Evolutionary conservation across 2,888 invertebrate genomes (phyloP).

Genomic region (Synanthedon andrenaeformis): DNA sequence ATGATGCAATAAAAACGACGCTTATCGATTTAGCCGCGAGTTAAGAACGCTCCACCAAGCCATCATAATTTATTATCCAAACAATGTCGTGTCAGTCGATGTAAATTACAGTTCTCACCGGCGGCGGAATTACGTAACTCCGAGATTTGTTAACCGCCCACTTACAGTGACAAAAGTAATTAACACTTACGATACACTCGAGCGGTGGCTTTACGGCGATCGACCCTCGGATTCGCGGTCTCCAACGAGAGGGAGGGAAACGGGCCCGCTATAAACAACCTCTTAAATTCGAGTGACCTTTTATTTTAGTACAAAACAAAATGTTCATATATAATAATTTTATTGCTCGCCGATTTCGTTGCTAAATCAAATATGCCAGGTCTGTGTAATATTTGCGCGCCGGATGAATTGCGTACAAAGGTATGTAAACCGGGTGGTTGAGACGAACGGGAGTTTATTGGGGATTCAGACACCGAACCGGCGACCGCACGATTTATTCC

Average conservation of each 20-base stretch:
- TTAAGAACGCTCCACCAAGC: slow-evolving; percentile 54
- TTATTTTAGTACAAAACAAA: not conserved
- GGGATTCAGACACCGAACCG: slow-evolving; percentile 36
- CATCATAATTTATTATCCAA: slow-evolving; percentile 60
- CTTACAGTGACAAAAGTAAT: slow-evolving; percentile 63
- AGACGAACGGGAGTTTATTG: slow-evolving; percentile 44
- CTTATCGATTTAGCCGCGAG: slow-evolving; percentile 62
- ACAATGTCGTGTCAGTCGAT: slow-evolving; percentile 54
- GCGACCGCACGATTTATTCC: slow-evolving; percentile 62
- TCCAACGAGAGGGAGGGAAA: slow-evolving; percentile 44
- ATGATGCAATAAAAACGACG: slow-evolving; percentile 66
- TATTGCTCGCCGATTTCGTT: not conserved
- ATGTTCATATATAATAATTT: slow-evolving; percentile 2
- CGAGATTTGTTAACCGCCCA: slow-evolving; percentile 57
- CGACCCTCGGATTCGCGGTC: slow-evolving; percentile 37
- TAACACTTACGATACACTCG: slow-evolving; percentile 62
- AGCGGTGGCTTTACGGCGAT: slow-evolving; percentile 47
- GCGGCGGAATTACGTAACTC: slow-evolving; percentile 46
- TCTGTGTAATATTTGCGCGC: not conserved
- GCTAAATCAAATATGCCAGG: not conserved
- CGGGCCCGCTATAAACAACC: slow-evolving; percentile 32
- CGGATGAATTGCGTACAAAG: slow-evolving; percentile 37
- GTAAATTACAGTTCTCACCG: slow-evolving; percentile 50
- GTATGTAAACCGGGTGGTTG: slow-evolving; percentile 46
- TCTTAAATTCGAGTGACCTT: slow-evolving; percentile 25